Conservation (phyloP, 1,140 invertebrate genomes). For the Penaeus vannamei region DNA sequence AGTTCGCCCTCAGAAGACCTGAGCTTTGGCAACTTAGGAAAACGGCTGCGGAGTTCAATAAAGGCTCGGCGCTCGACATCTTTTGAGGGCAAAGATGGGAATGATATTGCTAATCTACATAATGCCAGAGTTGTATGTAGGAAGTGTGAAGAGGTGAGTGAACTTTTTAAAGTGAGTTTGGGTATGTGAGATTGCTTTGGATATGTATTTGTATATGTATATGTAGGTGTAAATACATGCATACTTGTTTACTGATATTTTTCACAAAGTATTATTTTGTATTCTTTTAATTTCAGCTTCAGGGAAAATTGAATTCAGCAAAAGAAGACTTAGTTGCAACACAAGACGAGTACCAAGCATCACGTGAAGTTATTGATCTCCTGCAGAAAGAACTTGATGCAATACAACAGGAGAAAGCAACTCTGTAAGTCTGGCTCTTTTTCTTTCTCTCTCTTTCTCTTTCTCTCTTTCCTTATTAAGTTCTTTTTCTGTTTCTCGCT, state of each 20-base stretch:
- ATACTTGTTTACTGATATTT: too few species aligned
- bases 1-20: conserved; percentile 45
- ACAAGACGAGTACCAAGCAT: conserved; percentile 57
- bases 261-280: neutral
- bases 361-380: conserved; percentile 51
- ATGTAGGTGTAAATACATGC: too few species aligned
- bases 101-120: conserved; percentile 47
- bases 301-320: conserved; percentile 18
- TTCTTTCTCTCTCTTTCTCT: neutral
- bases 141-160: conserved; percentile 54
- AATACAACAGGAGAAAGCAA: conserved; percentile 53
- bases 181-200: too few species aligned
- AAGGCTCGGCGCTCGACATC: conserved; percentile 32
- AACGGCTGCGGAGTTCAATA: conserved; percentile 48
- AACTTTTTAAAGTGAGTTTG: neutral
- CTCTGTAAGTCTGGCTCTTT: conserved; percentile 35
- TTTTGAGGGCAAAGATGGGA: conserved; percentile 48
- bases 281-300: conserved; percentile 10
- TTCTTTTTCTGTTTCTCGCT: neutral
- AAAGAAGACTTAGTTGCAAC: conserved; percentile 47
- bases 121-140: conserved; percentile 33
- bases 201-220: too few species aligned
- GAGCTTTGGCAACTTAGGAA: conserved; percentile 42
- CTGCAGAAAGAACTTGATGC: conserved; percentile 55
- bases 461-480: neutral